Evolutionary conservation across 2,797 vertebrate genomes (phyloP), one percentile per base, ranked within the genome.

Genomic region (Phataginus tricuspis): DNA sequence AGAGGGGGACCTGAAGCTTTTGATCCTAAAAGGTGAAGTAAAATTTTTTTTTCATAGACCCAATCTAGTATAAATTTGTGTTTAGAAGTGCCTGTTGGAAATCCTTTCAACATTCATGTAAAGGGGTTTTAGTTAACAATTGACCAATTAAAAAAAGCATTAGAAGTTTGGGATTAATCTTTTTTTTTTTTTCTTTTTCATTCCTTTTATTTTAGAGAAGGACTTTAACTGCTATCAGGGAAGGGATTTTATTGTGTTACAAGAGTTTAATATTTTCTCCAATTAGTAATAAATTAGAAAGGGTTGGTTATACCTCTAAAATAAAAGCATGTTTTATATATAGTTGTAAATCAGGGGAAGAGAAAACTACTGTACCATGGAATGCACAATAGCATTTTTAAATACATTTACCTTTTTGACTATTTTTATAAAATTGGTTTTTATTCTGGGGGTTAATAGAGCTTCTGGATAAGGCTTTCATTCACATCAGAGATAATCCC

Each of bases 1-100:
- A 99, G 99, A 99, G 99, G 99, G 98, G 99, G 99, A 96, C 98
- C 99, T 57, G 99, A 99, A 98, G 99, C 99, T 72, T 99, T 99
- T 98, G 99, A 99, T 98, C 99, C 99, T 0, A 99, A 99, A 99
- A 99, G 99, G 99, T 99, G 97, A 98, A 95, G 91, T 92, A 49
- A 97, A 97, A 96, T 51, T 42, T 31, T 18, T 69, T 53, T 79
- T 90, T 78, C 6, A 31, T 79, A 79, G 51, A 78, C 5, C 21
- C 49, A 94, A 1, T 84, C 31, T 83, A 90, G 15, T 93, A 72
- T 23, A 92, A 39, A 66, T 95, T 90, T 94, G 4, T 86, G 13
- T 86, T 94, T 92, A 77, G 63, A 86, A 18, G 51, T 69, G 2
- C 74, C 39, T 89, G 8, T 82, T 97, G 68, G 42, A 34, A 90